Conservation (phyloP, 2,888 invertebrate genomes). For the Harpalus rubripes region DNA sequence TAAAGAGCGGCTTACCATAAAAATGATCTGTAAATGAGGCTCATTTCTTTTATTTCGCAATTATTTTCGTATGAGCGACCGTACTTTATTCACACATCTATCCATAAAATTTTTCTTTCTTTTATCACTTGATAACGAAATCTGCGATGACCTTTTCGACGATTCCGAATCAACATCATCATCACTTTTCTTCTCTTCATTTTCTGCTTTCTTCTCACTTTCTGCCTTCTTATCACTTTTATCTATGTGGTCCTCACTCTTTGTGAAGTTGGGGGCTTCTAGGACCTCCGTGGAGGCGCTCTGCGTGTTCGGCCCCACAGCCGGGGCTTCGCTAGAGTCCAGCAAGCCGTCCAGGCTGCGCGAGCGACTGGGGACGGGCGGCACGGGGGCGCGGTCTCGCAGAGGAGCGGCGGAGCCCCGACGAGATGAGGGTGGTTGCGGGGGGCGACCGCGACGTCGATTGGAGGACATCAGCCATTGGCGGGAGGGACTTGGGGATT, state of each 20-base stretch:
- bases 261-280: conserved; percentile 67
- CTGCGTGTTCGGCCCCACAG: conserved; percentile 55
- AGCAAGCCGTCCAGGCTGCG: conserved; percentile 83
- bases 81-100: conserved; percentile 90
- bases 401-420: conserved; percentile 73
- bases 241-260: conserved; percentile 73
- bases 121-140: conserved; percentile 78
- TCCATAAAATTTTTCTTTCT: conserved; percentile 91
- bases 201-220: conserved; percentile 65
- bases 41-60: conserved; percentile 48
- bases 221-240: conserved; percentile 10
- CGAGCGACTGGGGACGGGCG: conserved; percentile 78
- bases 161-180: conserved; percentile 78
- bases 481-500: conserved; percentile 83
- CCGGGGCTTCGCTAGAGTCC: conserved; percentile 70
- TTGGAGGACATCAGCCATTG: conserved; percentile 79
- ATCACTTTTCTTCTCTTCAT: conserved; percentile 50
- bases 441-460: conserved; percentile 74
- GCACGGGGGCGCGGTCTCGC: conserved; percentile 64
- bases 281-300: conserved; percentile 38
- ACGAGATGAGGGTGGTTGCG: conserved; percentile 75
- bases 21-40: not conserved
- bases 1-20: not conserved
- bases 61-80: conserved; percentile 83
- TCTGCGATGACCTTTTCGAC: conserved; percentile 54